Base-by-base conservation (phyloP, 2,113 vertebrate species). In the Cheirogaleus medius region DNA sequence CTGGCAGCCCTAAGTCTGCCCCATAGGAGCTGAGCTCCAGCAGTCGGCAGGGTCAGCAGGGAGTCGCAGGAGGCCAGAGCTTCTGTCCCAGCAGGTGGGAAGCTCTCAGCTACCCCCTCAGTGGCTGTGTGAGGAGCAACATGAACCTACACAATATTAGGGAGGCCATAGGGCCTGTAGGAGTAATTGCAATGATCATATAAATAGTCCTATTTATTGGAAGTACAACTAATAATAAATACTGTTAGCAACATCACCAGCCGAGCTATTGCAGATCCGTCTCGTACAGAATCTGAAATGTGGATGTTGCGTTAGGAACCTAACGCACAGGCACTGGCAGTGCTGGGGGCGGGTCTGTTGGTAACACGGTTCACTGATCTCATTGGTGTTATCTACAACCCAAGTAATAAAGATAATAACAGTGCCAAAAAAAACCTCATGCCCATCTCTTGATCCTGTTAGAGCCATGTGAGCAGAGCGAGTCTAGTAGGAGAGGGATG, bases 181-280 rank as follows among this genome's bases (percentile, higher is more conserved):
- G 49, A 68, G 23, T 39, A 14, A 78, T 21, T 58, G 76, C 42
- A 81, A 18, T 1, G 1, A 20, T 39, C 9, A 5, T 23, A 64
- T n/a, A 84, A 95, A 58, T 64, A 39, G 81, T 6, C 56, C 64
- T 71, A 87, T 64, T 95, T 81, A 80, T 56, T n/a, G 58, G 93
- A 69, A 92, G 80, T 63, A 81, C 82, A 64, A 18, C 37, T 85
- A 84, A 71, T 73, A 42, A 74, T 54, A 56, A 42, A 74, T 54
- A 56, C 69, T 60, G 14, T 69, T 6, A 69, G 68, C 93, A 63
- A 68, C 52, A 25, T 52, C 21, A 11, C 68, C 85, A 87, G 71
- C 77, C 0, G 14, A 54, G 44, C 71, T 29, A 9, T 3, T 90
- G 39, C 27, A 17, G 63, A 54, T n/a, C 37, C 68, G 52, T 32